phyloP scores from a whole-genome alignment of 2,113 vertebrate genomes.

The Phodopus roborovskii region DNA sequence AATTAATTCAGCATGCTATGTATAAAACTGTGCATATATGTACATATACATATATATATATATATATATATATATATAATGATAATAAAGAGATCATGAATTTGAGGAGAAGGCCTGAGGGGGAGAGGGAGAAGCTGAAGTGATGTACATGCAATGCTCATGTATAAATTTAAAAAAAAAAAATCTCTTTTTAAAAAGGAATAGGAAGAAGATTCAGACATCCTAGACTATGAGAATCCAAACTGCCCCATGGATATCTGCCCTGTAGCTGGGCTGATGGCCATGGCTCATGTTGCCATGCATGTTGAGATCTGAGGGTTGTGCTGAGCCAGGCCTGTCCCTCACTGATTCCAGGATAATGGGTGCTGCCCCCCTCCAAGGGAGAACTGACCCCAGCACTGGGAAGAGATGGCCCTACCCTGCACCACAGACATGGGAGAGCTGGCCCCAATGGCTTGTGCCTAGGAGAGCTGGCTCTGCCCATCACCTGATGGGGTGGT shows the following conservation, averaged over 20 bases:
- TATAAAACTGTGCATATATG: background rate
- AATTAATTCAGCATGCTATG: background rate
- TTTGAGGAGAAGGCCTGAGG: background rate
- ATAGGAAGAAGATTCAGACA: background rate
- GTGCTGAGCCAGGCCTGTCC: background rate
- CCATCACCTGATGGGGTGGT: background rate
- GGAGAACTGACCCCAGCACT: background rate
- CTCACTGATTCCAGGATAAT: background rate
- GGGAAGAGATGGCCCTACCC: background rate
- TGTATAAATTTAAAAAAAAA: background rate
- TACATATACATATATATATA: too few relatives aligned
- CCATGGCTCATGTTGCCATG: background rate
- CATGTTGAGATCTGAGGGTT: background rate
- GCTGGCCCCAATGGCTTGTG: background rate
- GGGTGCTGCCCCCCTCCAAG: background rate
- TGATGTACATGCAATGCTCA: background rate
- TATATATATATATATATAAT: too few relatives aligned
- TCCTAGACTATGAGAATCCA: background rate
- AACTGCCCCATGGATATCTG: background rate
- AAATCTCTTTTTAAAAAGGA: background rate
- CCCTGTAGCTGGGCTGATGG: background rate
- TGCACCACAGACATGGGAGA: background rate
- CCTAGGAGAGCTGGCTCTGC: background rate
- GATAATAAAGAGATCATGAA: background rate
- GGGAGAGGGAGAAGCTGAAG: background rate